These are phyloP conservation scores for Brachionus rubens DNA, from an alignment of 1,140 invertebrate genomes.

Conservation along the genomic window DNA sequence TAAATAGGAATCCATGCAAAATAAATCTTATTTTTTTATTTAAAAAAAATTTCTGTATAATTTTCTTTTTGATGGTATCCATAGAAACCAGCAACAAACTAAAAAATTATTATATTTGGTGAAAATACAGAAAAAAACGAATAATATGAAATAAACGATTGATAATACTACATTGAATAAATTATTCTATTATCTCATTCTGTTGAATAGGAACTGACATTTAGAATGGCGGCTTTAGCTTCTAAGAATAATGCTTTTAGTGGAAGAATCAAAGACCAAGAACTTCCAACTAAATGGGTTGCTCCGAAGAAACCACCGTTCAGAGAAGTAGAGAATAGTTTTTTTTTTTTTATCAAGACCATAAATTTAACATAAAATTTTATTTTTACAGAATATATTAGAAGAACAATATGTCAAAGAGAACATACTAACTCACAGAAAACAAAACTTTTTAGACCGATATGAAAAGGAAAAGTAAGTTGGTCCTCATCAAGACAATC, in stretches of 20 bases:
- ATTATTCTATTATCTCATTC: no score
- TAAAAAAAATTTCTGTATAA: slow-evolving; percentile 19
- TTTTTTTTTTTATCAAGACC: background rate
- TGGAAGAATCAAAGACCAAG: background rate
- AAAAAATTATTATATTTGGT: no score
- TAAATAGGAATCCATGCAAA: no score
- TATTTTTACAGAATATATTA: slow-evolving; percentile 35
- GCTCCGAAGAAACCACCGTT: slow-evolving; percentile 38
- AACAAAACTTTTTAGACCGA: slow-evolving; percentile 16
- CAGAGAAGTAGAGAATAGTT: background rate
- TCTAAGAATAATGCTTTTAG: background rate
- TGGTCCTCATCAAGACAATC: no score
- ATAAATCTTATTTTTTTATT: no score
- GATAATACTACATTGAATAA: no score
- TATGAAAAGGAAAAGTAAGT: slow-evolving; percentile 39
- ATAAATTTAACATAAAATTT: no score
- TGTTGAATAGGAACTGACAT: no score
- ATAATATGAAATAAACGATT: no score
- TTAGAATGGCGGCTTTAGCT: background rate
- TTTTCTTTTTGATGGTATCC: background rate
- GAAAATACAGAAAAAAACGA: no score
- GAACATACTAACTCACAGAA: background rate
- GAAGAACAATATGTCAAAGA: slow-evolving; percentile 34
- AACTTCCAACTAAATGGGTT: slow-evolving; percentile 19
- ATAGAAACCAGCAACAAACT: slow-evolving; percentile 26